Evolutionary conservation across 2,797 vertebrate species (phyloP).

Genomic region (Netta rufina): DNA sequence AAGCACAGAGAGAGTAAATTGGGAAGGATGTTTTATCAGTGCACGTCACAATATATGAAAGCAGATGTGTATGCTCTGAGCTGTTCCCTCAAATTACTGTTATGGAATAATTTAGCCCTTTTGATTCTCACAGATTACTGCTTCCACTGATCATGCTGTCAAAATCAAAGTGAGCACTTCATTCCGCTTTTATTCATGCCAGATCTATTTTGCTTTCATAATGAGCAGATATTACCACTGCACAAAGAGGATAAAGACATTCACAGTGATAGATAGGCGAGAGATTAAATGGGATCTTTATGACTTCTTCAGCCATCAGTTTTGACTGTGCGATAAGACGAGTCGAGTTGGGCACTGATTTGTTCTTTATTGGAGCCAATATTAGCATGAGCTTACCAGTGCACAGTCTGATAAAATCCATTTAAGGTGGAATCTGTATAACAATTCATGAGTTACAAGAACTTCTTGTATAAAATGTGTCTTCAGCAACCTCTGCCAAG

Average conservation of each 20-base stretch:
- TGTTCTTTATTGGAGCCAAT: constrained; percentile 90
- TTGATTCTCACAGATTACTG: constrained; percentile 88
- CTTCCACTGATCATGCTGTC: constrained; percentile 90
- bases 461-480: constrained; percentile 3
- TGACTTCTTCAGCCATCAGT: constrained; percentile 91
- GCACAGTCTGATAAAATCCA: constrained; percentile 80
- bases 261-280: constrained; percentile 88
- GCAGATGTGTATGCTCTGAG: constrained; percentile 87
- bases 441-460: constrained; percentile 23
- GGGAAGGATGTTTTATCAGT: constrained; percentile 96
- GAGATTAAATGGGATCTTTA: constrained; percentile 96
- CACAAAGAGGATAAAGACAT: constrained; percentile 88
- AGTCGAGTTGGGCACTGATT: constrained; percentile 86
- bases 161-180: constrained; percentile 89
- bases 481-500: neutral
- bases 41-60: constrained; percentile 87
- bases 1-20: constrained; percentile 93
- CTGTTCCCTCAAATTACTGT: constrained; percentile 91
- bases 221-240: constrained; percentile 93
- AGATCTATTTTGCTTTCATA: constrained; percentile 95
- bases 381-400: constrained; percentile 84
- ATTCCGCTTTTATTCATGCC: constrained; percentile 92
- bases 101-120: constrained; percentile 90
- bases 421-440: constrained; percentile 87
- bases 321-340: constrained; percentile 89